Evolutionary conservation across 2,797 vertebrate genomes (phyloP).

Genomic region (Monodelphis domestica): DNA sequence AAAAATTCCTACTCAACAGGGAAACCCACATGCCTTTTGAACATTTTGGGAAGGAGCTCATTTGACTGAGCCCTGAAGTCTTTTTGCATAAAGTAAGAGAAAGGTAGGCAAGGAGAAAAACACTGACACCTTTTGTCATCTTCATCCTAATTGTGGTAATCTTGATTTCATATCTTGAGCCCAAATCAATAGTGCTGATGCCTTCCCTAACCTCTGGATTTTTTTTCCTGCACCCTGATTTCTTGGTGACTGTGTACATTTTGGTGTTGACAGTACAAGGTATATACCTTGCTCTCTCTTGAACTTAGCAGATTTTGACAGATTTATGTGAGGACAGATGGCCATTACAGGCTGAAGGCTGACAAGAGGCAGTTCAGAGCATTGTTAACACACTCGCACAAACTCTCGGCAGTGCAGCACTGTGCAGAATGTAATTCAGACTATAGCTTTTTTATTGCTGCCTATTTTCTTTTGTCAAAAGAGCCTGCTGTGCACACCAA

Average conservation of each 20-base stretch:
- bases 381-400: slow-evolving; percentile 98
- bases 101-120: background rate
- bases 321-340: slow-evolving; percentile 98
- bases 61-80: background rate
- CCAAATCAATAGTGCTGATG: slow-evolving; percentile 77
- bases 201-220: slow-evolving; percentile 75
- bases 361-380: slow-evolving; percentile 97
- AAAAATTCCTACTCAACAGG: background rate
- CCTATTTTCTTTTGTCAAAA: slow-evolving; percentile 92
- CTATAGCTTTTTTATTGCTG: slow-evolving; percentile 91
- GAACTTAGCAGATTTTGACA: slow-evolving; percentile 89
- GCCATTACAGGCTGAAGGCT: slow-evolving; percentile 95
- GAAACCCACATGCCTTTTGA: background rate
- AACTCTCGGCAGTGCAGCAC: slow-evolving; percentile 90
- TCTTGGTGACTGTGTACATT: slow-evolving; percentile 79
- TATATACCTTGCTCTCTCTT: slow-evolving; percentile 89
- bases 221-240: slow-evolving; percentile 73
- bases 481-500: slow-evolving; percentile 91
- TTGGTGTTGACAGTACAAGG: slow-evolving; percentile 84
- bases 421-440: slow-evolving; percentile 90
- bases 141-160: slow-evolving; percentile 74
- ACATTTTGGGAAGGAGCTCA: slow-evolving; percentile 30
- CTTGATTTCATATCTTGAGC: slow-evolving; percentile 74
- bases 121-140: slow-evolving; percentile 59
- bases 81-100: background rate